Evolutionary conservation across 2,113 vertebrate species (phyloP).

Genomic region (Trematocara stigmaticum): DNA sequence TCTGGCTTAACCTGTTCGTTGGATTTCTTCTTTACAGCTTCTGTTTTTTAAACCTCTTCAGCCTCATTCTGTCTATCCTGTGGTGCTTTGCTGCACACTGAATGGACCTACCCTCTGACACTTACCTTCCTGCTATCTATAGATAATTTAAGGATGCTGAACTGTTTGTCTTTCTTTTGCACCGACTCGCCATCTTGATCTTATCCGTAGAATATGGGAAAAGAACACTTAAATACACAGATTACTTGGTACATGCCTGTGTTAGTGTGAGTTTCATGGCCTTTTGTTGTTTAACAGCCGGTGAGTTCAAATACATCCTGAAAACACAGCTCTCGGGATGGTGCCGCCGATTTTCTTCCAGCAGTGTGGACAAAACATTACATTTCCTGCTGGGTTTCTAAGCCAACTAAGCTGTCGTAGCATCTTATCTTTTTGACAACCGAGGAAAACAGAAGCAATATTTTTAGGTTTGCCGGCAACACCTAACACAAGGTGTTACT

Average conservation of each 20-base stretch:
- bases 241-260: background rate
- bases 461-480: background rate
- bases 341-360: background rate
- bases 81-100: background rate
- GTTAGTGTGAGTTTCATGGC: background rate
- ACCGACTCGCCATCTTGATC: background rate
- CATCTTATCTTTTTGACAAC: background rate
- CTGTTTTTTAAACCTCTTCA: background rate
- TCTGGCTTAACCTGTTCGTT: background rate
- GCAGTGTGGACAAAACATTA: background rate
- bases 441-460: background rate
- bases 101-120: background rate
- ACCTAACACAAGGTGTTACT: background rate
- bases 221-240: background rate
- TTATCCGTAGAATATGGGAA: background rate
- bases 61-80: background rate
- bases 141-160: background rate
- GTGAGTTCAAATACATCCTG: background rate
- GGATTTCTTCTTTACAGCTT: background rate
- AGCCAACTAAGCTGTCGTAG: background rate
- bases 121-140: background rate
- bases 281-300: background rate
- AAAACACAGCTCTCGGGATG: background rate
- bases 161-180: background rate
- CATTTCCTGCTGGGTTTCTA: background rate